A percentile compares a stretch with the other conserved stretches of the same genome.
Conservation (phyloP, 1,140 invertebrate genomes). For the Drosophila nebulosa region DNA sequence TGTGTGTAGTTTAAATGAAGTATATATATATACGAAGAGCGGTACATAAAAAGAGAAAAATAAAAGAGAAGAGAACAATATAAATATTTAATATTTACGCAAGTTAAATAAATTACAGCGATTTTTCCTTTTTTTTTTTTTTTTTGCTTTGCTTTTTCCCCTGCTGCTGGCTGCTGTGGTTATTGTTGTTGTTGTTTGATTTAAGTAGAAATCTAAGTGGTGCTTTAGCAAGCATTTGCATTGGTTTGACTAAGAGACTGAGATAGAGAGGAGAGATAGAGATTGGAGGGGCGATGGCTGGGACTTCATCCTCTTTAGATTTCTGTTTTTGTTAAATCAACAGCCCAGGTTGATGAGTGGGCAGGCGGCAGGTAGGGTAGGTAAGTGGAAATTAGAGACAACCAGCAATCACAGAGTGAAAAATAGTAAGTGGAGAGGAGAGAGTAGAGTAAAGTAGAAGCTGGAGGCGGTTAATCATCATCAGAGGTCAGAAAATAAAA, state of each 20-base stretch:
- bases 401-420: slow-evolving; percentile 7
- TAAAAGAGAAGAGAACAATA: slow-evolving; percentile 77
- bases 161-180: no score
- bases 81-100: slow-evolving; percentile 78
- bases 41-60: slow-evolving; percentile 79
- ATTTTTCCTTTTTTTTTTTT: slow-evolving; percentile 17
- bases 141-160: neutral
- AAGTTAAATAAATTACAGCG: slow-evolving; percentile 74
- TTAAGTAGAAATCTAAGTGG: slow-evolving; percentile 29
- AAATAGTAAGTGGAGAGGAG: neutral
- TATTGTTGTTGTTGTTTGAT: slow-evolving; percentile 13
- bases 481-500: neutral
- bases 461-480: neutral
- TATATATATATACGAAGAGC: slow-evolving; percentile 61
- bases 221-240: slow-evolving; percentile 48
- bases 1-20: slow-evolving; percentile 72
- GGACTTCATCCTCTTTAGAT: neutral
- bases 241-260: slow-evolving; percentile 16
- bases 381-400: slow-evolving; percentile 35
- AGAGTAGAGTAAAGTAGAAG: neutral
- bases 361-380: neutral
- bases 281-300: neutral
- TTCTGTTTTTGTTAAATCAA: slow-evolving; percentile 13
- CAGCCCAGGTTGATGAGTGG: neutral
- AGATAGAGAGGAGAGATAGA: neutral